Conservation (phyloP, 1,140 invertebrate species). For the Drosophila trapezifrons region DNA sequence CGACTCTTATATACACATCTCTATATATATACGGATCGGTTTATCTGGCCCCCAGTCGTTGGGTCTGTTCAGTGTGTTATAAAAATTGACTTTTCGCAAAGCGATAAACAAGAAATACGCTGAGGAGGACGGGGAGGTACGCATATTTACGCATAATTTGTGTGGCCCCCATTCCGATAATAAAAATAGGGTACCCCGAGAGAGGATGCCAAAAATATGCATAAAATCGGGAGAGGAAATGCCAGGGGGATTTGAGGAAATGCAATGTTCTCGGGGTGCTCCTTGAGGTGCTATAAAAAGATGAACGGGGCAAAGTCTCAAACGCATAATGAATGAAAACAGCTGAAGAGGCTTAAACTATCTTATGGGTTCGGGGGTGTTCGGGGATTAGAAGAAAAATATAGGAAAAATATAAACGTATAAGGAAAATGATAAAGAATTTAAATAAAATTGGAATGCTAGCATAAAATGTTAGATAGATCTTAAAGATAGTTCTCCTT, state of each 20-base stretch:
- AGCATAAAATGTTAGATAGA: neutral
- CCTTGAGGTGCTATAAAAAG: conserved; percentile 67
- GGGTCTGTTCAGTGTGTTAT: conserved; percentile 57
- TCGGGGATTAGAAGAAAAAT: neutral
- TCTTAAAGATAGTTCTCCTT: neutral
- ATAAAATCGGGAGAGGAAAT: conserved; percentile 10
- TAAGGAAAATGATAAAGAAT: neutral
- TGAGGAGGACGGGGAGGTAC: conserved; percentile 1
- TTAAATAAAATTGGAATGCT: no score
- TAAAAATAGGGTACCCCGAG: conserved; percentile 60
- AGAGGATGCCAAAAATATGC: conserved; percentile 68
- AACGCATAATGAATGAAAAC: conserved; percentile 58
- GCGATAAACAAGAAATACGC: conserved; percentile 74
- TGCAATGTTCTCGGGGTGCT: conserved; percentile 48
- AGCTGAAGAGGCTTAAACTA: conserved; percentile 50
- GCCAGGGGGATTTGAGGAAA: conserved; percentile 23
- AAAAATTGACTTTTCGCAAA: conserved; percentile 80
- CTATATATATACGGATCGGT: conserved; percentile 38
- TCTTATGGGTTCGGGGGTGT: neutral
- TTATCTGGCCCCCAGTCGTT: conserved; percentile 42
- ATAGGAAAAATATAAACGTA: neutral
- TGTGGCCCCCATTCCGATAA: conserved; percentile 63
- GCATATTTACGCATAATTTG: conserved; percentile 80
- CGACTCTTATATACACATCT: conserved; percentile 33
- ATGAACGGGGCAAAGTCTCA: conserved; percentile 31